A percentile compares a stretch with the other conserved stretches of the same genome.
phyloP scores from a whole-genome alignment of 2,797 vertebrate genomes.

The Dryobates pubescens region DNA sequence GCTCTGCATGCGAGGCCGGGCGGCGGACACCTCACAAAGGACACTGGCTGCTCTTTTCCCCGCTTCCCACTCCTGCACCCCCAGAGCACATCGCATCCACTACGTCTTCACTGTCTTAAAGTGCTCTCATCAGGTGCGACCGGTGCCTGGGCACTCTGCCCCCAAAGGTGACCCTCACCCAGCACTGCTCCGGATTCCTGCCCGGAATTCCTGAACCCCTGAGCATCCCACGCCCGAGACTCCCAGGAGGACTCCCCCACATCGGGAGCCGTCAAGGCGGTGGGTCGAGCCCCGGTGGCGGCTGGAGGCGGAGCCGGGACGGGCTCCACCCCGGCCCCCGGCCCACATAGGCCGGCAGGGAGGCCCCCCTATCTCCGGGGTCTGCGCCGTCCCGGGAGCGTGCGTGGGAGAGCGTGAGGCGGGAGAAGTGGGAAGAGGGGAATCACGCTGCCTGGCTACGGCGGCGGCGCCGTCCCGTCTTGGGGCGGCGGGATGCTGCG shows the following conservation, averaged over 20 bases:
- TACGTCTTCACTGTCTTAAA: background rate
- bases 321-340: constrained; percentile 53
- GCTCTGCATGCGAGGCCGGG: background rate
- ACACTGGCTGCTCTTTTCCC: background rate
- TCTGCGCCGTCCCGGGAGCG: background rate
- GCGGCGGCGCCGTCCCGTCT: too few species aligned
- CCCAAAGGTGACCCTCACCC: background rate
- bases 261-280: background rate
- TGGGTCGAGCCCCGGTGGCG: background rate
- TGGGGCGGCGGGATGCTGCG: background rate
- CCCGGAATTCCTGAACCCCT: background rate
- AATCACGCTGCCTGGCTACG: too few species aligned
- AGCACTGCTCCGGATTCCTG: background rate
- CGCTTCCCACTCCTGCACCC: background rate
- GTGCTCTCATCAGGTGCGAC: background rate
- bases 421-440: background rate
- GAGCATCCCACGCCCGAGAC: background rate
- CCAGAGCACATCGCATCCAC: background rate
- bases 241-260: background rate
- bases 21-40: background rate
- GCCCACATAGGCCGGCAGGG: constrained; percentile 28
- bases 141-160: background rate
- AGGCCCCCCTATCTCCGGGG: background rate
- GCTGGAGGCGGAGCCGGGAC: background rate
- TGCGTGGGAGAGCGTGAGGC: background rate